phyloP scores from a whole-genome alignment of 2,797 vertebrate species.

The Pseudomugil tenellus region DNA sequence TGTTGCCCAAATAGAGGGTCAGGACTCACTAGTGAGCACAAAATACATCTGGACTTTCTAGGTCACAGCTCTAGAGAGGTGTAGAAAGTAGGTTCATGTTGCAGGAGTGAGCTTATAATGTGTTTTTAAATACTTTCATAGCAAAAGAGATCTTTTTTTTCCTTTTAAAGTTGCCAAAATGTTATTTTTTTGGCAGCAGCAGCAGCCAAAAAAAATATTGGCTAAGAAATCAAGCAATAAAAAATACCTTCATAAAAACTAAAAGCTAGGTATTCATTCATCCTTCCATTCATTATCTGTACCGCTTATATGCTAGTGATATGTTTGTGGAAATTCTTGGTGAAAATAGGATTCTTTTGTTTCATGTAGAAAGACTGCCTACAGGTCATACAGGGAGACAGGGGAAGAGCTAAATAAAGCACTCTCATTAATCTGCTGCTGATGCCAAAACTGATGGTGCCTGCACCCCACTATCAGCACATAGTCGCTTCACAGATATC shows the following conservation, averaged over 20 bases:
- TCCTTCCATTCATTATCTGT: no score
- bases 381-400: slow-evolving; percentile 56
- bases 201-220: not conserved
- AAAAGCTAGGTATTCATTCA: no score
- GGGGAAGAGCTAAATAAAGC: slow-evolving; percentile 68
- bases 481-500: slow-evolving; percentile 49
- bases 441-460: slow-evolving; percentile 64
- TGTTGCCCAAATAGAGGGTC: slow-evolving; percentile 68
- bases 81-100: no score
- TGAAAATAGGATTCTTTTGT: slow-evolving; percentile 27
- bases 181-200: slow-evolving; percentile 1
- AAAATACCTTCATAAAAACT: not conserved
- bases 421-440: slow-evolving; percentile 71
- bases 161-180: not conserved
- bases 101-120: not conserved
- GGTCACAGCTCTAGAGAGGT: slow-evolving; percentile 65
- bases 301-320: slow-evolving; percentile 15
- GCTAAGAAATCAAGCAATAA: not conserved
- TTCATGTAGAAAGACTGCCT: slow-evolving; percentile 37
- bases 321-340: slow-evolving; percentile 1
- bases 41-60: slow-evolving; percentile 51
- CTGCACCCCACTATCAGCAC: slow-evolving; percentile 59
- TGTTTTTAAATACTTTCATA: slow-evolving; percentile 15
- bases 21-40: slow-evolving; percentile 42
- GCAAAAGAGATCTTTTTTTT: not conserved